A percentile compares a stretch with the other conserved stretches of the same genome.
Conservation (phyloP, 2,113 vertebrate species). For the Antidorcas marsupialis region DNA sequence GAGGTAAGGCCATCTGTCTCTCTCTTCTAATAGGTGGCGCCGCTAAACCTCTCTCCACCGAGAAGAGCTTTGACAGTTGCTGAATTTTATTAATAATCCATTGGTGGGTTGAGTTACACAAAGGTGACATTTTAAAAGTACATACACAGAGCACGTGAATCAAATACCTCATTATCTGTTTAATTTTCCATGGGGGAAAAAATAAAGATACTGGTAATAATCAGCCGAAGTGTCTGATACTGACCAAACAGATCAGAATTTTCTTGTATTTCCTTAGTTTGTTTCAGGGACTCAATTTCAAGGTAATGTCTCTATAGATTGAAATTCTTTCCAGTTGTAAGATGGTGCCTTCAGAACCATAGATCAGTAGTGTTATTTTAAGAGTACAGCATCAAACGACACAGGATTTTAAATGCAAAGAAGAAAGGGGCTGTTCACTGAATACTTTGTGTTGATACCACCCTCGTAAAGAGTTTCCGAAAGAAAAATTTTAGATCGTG, state of each 20-base stretch:
- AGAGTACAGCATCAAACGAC: neutral
- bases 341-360: neutral
- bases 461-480: neutral
- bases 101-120: slow-evolving; percentile 64
- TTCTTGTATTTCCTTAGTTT: neutral
- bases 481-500: neutral
- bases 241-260: neutral
- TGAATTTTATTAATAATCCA: slow-evolving; percentile 53
- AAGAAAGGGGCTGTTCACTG: neutral
- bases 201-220: neutral
- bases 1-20: slow-evolving; percentile 79
- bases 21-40: slow-evolving; percentile 55
- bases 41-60: slow-evolving; percentile 36
- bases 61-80: slow-evolving; percentile 61
- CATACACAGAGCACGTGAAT: slow-evolving; percentile 36
- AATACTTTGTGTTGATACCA: neutral
- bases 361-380: neutral
- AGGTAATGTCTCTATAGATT: neutral
- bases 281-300: neutral
- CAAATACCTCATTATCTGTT: slow-evolving; percentile 53
- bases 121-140: slow-evolving; percentile 68
- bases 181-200: neutral
- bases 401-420: neutral
- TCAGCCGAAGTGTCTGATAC: neutral
- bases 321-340: neutral